phyloP scores from a whole-genome alignment of 2,888 invertebrate species.

The Megaustenia siamemsis region DNA sequence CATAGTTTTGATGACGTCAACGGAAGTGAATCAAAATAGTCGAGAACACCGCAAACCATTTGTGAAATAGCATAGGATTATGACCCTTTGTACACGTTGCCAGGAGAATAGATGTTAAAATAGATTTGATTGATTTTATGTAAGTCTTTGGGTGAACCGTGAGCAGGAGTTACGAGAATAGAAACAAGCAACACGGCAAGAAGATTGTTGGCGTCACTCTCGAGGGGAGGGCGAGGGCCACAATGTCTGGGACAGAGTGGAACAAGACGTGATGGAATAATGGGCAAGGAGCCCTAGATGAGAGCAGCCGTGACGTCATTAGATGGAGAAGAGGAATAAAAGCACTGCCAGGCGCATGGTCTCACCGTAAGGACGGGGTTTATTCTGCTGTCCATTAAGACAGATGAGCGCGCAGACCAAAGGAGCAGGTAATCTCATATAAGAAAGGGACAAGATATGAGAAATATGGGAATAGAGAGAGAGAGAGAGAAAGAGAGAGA shows the following conservation, averaged over 20 bases:
- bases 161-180: constrained; percentile 6
- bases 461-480: no score
- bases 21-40: background rate
- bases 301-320: background rate
- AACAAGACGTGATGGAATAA: background rate
- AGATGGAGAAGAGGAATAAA: background rate
- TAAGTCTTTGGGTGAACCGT: constrained; percentile 13
- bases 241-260: background rate
- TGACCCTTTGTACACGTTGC: background rate
- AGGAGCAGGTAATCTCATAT: background rate
- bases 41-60: constrained; percentile 5
- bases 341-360: no score
- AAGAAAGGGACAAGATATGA: background rate
- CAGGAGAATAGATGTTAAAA: background rate
- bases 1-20: constrained; percentile 12
- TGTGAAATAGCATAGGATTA: background rate
- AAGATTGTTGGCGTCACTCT: background rate
- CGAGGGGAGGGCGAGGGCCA: background rate
- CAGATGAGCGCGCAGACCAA: background rate
- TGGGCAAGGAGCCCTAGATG: background rate
- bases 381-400: background rate
- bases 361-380: no score
- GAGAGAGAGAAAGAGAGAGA: background rate
- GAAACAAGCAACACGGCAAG: constrained; percentile 17
- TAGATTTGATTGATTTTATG: constrained; percentile 13